Conservation (phyloP, 2,113 vertebrate genomes). For the Erythrocercus mccallii region DNA sequence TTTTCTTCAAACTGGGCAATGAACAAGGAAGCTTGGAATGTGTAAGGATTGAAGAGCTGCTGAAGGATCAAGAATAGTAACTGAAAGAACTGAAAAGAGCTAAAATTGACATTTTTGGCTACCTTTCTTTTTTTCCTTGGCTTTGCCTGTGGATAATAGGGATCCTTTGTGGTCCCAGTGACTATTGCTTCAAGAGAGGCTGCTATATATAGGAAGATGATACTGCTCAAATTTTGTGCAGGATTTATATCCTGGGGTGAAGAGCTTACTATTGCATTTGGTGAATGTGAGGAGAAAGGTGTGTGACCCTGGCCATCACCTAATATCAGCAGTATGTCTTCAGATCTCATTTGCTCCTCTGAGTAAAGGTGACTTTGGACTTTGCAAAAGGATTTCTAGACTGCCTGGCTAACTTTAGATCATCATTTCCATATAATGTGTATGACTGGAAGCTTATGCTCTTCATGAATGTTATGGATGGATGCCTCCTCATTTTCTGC, state of each 20-base stretch:
- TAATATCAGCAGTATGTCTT: neutral
- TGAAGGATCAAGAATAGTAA: neutral
- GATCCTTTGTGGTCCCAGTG: neutral
- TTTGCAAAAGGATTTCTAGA: neutral
- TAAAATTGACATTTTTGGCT: neutral
- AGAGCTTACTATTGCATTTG: neutral
- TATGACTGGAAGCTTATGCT: neutral
- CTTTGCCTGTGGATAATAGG: neutral
- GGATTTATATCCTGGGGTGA: neutral
- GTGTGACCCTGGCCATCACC: neutral
- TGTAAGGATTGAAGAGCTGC: neutral
- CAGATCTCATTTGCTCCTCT: neutral
- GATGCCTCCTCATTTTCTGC: neutral
- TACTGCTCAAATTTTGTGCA: neutral
- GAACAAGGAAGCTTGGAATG: neutral
- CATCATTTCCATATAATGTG: rapidly evolving
- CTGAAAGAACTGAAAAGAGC: neutral
- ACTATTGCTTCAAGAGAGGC: neutral
- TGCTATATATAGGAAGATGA: neutral
- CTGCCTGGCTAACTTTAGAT: neutral
- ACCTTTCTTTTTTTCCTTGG: neutral
- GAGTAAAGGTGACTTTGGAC: neutral
- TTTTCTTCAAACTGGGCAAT: neutral
- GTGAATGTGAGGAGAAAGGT: neutral
- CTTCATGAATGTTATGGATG: neutral